Base-by-base conservation (phyloP, 2,113 vertebrate species). In the Macquaria australasica region DNA sequence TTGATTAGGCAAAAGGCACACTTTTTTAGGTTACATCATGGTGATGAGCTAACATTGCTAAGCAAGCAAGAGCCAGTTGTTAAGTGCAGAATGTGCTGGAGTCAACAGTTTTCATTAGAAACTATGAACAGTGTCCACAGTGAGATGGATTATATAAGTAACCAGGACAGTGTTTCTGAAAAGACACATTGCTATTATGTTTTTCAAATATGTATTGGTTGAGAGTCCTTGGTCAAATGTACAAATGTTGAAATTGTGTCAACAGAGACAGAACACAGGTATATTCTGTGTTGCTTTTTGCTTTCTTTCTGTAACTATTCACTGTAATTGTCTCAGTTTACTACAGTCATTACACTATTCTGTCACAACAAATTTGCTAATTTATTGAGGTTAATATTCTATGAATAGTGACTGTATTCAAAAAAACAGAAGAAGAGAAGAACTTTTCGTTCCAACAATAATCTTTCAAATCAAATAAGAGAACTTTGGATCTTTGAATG, bases 1-100 rank as follows among this genome's bases (percentile, higher is more conserved):
- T 37, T 25, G 59, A 76, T 39, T 8, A 15, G 58, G 58, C 20
- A 23, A 62, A 60, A 31, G 12, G 34, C 18, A 45, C 11, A 11
- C 10, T 39, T 63, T 31, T 59, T 78, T 64, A 70, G 34, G 39
- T 76, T 71, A n/a, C 39, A 71, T 71, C 58, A 64, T 21, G 62
- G 23, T 80, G 39, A 18, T 53, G 70, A 59, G 62, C 16, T 73
- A 37, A 67, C 60, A 67, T 39, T 60, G 53, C 48, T 23, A 56
- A 55, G 72, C 58, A 80, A 74, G 70, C 37, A 70, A 20, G 37
- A 31, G n/a, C 39, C 58, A 71, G 25, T 71, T 1, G 71, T 56
- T 39, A 66, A 63, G 56, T 63, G 39, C 39, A 25, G 50, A 28
- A 71, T 81, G 66, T 72, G 39, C 51, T 25, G 12, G 7, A 64